Conservation (phyloP, 1,140 invertebrate genomes). For the Heliconius hermathena region DNA sequence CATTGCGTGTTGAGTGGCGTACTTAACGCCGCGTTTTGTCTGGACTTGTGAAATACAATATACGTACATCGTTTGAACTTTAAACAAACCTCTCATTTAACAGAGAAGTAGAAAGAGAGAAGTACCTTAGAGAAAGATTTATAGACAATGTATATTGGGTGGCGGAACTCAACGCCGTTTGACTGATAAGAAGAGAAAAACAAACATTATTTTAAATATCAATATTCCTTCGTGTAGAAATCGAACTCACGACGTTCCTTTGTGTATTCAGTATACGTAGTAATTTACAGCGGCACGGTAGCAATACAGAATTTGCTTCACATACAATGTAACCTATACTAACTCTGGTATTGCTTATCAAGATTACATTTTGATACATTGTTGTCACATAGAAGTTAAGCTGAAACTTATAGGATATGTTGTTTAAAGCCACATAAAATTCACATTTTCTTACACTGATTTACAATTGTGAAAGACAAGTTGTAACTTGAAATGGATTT, state of each 20-base stretch:
- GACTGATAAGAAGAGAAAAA: no score
- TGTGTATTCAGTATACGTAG: no score
- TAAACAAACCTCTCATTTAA: no score
- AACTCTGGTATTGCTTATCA: not conserved
- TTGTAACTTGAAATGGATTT: not conserved
- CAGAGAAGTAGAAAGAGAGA: no score
- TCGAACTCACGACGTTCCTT: not conserved
- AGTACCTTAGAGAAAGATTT: no score
- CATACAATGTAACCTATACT: not conserved
- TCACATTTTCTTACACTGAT: not conserved
- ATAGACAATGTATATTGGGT: no score
- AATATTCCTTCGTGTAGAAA: not conserved
- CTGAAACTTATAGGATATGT: not conserved
- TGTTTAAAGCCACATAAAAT: constrained; percentile 7
- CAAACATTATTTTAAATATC: no score
- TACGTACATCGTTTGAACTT: no score
- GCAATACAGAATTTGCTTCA: not conserved
- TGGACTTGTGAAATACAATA: no score
- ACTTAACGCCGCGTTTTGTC: no score
- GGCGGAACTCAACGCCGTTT: no score
- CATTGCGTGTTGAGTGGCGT: no score
- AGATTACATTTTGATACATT: not conserved
- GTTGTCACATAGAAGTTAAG: not conserved
- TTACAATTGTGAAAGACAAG: not conserved
- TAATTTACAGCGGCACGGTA: not conserved